Percentiles rank a stretch among this genome's conserved stretches.
These are phyloP conservation scores for Mactromeris polynyma DNA, from an alignment of 2,888 invertebrate species.

Conservation along the genomic window DNA sequence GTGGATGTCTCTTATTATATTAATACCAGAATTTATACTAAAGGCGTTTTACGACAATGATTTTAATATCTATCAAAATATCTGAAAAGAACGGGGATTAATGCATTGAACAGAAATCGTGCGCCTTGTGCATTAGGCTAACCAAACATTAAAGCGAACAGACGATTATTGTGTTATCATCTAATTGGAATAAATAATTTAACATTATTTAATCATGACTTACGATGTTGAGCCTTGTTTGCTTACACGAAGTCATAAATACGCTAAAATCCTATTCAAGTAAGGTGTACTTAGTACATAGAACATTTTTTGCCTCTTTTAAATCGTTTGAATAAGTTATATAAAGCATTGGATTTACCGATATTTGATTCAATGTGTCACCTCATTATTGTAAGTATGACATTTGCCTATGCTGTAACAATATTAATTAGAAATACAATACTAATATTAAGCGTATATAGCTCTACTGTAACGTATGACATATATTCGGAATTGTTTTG, in stretches of 20 bases:
- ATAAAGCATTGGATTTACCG: not conserved
- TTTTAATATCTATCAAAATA: not conserved
- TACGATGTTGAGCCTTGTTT: not conserved
- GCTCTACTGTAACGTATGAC: too few relatives aligned
- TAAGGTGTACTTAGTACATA: not conserved
- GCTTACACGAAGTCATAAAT: not conserved
- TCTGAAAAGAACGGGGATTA: not conserved
- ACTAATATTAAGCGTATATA: too few relatives aligned
- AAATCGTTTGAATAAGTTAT: constrained; percentile 3
- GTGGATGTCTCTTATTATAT: not conserved
- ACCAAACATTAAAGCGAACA: not conserved
- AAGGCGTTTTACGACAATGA: not conserved
- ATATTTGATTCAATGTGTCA: not conserved
- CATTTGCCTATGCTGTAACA: not conserved
- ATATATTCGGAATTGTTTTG: too few relatives aligned
- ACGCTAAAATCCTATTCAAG: not conserved
- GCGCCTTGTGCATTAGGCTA: not conserved
- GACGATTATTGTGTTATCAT: not conserved
- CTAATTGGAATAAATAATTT: not conserved
- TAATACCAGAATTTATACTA: not conserved
- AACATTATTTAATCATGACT: not conserved
- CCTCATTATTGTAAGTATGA: not conserved
- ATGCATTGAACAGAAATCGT: not conserved
- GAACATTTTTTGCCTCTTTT: not conserved
- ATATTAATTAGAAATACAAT: too few relatives aligned